Percentiles rank a stretch among this genome's conserved stretches.
phyloP scores from a whole-genome alignment of 92 coral and sea anemone species.

The Diadumene lineata region DNA sequence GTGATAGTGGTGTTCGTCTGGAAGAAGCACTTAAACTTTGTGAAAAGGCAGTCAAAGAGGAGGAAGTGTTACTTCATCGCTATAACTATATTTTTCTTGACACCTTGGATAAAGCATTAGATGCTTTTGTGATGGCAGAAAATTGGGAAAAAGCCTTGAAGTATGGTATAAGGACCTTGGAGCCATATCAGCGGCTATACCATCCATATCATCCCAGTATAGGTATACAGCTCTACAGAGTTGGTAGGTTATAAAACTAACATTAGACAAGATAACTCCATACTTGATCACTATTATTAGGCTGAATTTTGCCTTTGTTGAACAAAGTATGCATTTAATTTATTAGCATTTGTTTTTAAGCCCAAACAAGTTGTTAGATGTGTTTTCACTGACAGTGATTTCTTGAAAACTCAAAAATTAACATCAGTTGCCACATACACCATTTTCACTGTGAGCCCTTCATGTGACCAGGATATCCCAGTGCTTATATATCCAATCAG shows the following conservation, averaged over 20 bases:
- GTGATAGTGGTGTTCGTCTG: constrained; percentile 15
- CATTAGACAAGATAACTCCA: too few relatives aligned
- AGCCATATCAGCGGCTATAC: constrained; percentile 61
- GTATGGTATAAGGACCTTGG: constrained; percentile 76
- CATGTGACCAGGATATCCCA: too few relatives aligned
- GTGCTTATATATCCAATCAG: too few relatives aligned
- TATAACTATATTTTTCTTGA: constrained; percentile 56
- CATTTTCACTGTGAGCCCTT: too few relatives aligned
- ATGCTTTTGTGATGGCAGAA: constrained; percentile 66
- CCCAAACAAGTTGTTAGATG: too few relatives aligned
- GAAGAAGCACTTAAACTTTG: constrained; percentile 49
- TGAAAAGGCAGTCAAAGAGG: constrained; percentile 56
- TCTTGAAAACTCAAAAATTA: too few relatives aligned
- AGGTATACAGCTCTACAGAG: constrained; percentile 86
- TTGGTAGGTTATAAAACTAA: constrained; percentile 58
- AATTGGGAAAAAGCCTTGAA: constrained; percentile 77
- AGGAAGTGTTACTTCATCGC: constrained; percentile 46
- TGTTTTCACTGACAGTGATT: too few relatives aligned
- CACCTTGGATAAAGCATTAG: constrained; percentile 79
- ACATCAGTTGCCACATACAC: too few relatives aligned
- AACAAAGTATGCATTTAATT: too few relatives aligned
- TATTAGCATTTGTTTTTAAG: too few relatives aligned
- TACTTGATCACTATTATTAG: too few relatives aligned
- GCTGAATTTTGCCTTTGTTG: too few relatives aligned
- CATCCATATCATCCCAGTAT: constrained; percentile 83